Conservation (phyloP, 1,140 invertebrate species). For the Drosophila mayri region DNA sequence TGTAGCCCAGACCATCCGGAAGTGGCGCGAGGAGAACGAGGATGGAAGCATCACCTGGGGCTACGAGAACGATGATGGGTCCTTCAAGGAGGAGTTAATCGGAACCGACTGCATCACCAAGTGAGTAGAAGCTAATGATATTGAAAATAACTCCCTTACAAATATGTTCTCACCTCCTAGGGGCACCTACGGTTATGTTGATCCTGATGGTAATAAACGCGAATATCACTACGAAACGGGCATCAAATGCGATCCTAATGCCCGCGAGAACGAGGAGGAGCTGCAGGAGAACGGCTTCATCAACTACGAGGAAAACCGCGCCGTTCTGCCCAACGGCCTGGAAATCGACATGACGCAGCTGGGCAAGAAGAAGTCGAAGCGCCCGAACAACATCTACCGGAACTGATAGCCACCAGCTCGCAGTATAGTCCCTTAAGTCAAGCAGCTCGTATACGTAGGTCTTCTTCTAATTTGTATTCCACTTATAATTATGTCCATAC, state of each 20-base stretch:
- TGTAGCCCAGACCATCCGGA: conserved; percentile 89
- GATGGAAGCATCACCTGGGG: conserved; percentile 95
- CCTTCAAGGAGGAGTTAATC: conserved; percentile 93
- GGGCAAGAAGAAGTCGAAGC: conserved; percentile 89
- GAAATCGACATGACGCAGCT: conserved; percentile 89
- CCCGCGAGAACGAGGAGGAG: conserved; percentile 87
- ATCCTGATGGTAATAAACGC: conserved; percentile 91
- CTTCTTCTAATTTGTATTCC: conserved; percentile 67
- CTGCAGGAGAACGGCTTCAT: conserved; percentile 90
- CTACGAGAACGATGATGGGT: conserved; percentile 90
- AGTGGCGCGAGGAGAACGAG: conserved; percentile 91
- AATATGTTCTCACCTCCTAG: conserved; percentile 60
- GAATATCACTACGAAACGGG: conserved; percentile 91
- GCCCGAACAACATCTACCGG: conserved; percentile 85
- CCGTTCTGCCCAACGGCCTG: conserved; percentile 89
- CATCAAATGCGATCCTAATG: conserved; percentile 88
- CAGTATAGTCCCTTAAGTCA: conserved; percentile 65
- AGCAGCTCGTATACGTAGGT: conserved; percentile 52
- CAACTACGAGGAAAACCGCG: conserved; percentile 90
- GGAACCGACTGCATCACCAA: conserved; percentile 91
- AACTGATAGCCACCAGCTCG: conserved; percentile 52
- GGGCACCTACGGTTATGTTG: conserved; percentile 93
- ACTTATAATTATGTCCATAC: conserved; percentile 74
- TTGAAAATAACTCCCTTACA: neutral
- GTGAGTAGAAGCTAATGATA: conserved; percentile 38